Percentiles rank a stretch among this genome's conserved stretches.
phyloP scores from a whole-genome alignment of 2,888 invertebrate genomes.

The Branchipolynoe longqiensis region DNA sequence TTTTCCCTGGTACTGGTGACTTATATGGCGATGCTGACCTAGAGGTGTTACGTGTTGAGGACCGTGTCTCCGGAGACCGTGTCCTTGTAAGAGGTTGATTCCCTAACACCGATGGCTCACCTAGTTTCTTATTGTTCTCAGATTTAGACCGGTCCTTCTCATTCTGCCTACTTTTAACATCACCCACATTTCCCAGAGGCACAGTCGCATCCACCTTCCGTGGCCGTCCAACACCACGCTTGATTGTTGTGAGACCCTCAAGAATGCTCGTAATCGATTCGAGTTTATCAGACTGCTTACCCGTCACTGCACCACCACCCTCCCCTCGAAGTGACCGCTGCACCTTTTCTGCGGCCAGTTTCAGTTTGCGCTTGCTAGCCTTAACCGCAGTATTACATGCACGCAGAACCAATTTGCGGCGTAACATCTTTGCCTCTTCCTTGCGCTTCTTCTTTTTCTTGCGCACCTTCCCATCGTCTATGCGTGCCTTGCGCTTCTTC shows the following conservation, averaged over 20 bases:
- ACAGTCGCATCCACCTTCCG: background rate
- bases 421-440: conserved; percentile 27
- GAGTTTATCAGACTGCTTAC: background rate
- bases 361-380: conserved; percentile 25
- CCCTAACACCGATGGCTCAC: background rate
- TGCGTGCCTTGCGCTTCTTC: conserved; percentile 30
- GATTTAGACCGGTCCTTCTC: background rate
- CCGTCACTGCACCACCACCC: background rate
- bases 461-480: background rate
- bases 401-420: conserved; percentile 13
- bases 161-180: no score
- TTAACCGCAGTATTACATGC: conserved; percentile 48
- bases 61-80: conserved; percentile 23
- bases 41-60: conserved; percentile 5
- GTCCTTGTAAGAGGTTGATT: background rate
- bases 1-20: background rate
- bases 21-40: conserved; percentile 27
- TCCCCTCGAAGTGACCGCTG: background rate
- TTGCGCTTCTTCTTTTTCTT: conserved; percentile 46
- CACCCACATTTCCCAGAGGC: background rate
- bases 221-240: conserved; percentile 36
- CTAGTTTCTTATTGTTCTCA: background rate
- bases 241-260: conserved; percentile 20
- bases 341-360: background rate
- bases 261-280: conserved; percentile 35